These are phyloP conservation scores for Serrognathus titanus DNA, from an alignment of 2,888 invertebrate species.

Conservation along the genomic window DNA sequence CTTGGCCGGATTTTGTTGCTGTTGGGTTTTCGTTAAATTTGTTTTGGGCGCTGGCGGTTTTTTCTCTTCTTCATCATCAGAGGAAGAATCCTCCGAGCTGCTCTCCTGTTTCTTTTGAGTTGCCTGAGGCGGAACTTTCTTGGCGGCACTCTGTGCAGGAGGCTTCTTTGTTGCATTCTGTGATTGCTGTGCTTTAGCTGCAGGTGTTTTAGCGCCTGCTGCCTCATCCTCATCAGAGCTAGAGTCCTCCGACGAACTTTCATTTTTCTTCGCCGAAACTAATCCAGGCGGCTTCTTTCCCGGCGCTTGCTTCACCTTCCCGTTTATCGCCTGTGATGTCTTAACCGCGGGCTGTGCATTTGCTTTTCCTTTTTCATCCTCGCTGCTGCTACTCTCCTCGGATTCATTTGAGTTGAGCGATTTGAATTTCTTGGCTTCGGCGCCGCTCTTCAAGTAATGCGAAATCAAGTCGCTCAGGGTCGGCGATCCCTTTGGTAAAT, in stretches of 20 bases:
- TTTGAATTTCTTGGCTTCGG: slow-evolving; percentile 47
- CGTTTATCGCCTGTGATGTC: slow-evolving; percentile 18
- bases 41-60: slow-evolving; percentile 5
- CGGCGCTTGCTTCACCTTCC: slow-evolving; percentile 17
- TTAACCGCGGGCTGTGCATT: not conserved
- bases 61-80: slow-evolving; percentile 36
- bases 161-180: not conserved
- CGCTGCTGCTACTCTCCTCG: slow-evolving; percentile 39
- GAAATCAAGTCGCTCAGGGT: slow-evolving; percentile 59
- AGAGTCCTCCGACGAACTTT: slow-evolving; percentile 26
- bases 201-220: slow-evolving; percentile 12
- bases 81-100: slow-evolving; percentile 30
- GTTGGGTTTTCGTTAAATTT: slow-evolving; percentile 4
- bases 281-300: slow-evolving; percentile 20
- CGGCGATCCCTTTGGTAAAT: slow-evolving; percentile 62
- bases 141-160: not conserved
- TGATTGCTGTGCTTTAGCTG: not conserved
- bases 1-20: slow-evolving; percentile 2
- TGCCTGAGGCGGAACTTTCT: slow-evolving; percentile 9
- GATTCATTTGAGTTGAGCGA: slow-evolving; percentile 13
- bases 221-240: slow-evolving; percentile 29
- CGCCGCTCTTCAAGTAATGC: slow-evolving; percentile 54
- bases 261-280: slow-evolving; percentile 10
- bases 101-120: slow-evolving; percentile 28
- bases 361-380: slow-evolving; percentile 27